Conservation (phyloP, 2,888 invertebrate genomes). For the Netelia inedita region DNA sequence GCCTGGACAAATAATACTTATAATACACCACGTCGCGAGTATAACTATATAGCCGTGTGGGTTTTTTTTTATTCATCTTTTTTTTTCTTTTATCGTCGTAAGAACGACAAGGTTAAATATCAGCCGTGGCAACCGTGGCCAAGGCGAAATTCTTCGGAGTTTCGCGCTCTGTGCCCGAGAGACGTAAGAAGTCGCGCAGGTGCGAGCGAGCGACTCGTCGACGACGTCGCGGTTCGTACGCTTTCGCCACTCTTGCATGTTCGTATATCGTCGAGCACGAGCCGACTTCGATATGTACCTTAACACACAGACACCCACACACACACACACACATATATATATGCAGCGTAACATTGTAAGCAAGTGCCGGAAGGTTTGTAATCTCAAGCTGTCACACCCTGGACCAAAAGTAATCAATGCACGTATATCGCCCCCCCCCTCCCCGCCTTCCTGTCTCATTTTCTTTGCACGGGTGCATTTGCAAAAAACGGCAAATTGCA, state of each 20-base stretch:
- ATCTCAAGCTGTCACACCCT: conserved; percentile 12
- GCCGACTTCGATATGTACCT: neutral
- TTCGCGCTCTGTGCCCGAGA: conserved; percentile 12
- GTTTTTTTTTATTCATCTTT: neutral
- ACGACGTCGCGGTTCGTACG: neutral
- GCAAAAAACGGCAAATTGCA: too few species aligned
- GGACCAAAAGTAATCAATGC: neutral
- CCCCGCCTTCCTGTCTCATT: neutral
- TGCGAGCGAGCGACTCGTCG: conserved; percentile 47
- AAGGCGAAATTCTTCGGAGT: conserved; percentile 66
- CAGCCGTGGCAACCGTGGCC: conserved; percentile 60
- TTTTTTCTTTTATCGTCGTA: neutral
- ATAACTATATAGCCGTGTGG: neutral
- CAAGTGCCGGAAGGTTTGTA: conserved; percentile 2
- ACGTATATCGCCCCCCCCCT: neutral
- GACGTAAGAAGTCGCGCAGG: conserved; percentile 68
- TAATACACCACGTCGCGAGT: neutral
- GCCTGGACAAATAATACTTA: too few species aligned
- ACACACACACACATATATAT: neutral
- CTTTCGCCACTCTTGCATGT: neutral
- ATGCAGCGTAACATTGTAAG: neutral
- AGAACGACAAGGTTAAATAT: conserved; percentile 57
- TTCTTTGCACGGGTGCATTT: neutral
- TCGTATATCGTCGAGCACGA: conserved; percentile 1
- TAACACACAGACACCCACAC: neutral